Evolutionary conservation across 2,113 vertebrate species (phyloP), one percentile per base, ranked within the genome.

Genomic region (Sisor rabdophorus): DNA sequence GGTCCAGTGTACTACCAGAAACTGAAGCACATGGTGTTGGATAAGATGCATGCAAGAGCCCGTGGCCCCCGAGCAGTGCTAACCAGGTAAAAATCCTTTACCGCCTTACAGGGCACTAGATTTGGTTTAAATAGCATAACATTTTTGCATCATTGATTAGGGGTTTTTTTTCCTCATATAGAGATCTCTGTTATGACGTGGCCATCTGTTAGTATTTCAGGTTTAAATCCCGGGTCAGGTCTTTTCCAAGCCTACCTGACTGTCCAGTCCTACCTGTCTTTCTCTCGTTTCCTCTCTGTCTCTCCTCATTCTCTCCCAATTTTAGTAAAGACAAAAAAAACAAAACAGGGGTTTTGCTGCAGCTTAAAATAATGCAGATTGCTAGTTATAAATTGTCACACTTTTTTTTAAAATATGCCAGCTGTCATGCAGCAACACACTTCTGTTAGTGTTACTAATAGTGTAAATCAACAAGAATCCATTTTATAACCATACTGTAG

Each of bases 1-100:
- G 97, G 97, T 16, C 97, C 97, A 0, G 95, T 99, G 26, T 99
- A 98, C 86, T 99, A 99, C 85, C 97, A 99, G 91, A 99, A 99
- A 79, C 91, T 99, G 71, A 98, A 99, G 81, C 97, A 99, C 87
- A 98, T 99, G 97, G 97, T 99, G 44, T 90, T 98, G 58, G 97
- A 99, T 86, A 98, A 99, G 88, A 99, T 99, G 97, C 97, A 99
- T 0, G 97, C 96, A 73, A 91, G 97, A 87, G 97, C 97, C 68
- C 92, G 97, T 47, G 97, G 97, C 13, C 97, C 97, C 5, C 91
- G 97, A 75, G 97, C 97, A 0, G 97, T 98, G 69, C 95, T 98
- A 17, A 99, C 97, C 87, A 96, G 97, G 97, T 98, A 89, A 75
- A n/a, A 52, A 69, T 30, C 44, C 16, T 17, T 10, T 22, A 24